These are phyloP conservation scores for Callipepla squamata DNA, from an alignment of 2,113 vertebrate genomes.

Conservation along the genomic window DNA sequence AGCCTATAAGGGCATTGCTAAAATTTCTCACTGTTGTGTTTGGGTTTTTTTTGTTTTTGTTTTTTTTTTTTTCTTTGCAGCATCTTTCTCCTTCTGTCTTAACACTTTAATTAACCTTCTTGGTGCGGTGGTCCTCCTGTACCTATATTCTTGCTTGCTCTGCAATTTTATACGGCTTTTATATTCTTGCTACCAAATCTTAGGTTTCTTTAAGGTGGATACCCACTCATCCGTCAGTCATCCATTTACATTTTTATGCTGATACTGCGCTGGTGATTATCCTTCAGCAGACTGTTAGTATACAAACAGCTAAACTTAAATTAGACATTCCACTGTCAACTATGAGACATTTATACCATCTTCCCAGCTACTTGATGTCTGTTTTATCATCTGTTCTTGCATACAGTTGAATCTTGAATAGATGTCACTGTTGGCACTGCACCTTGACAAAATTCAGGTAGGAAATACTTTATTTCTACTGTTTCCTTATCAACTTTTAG, in stretches of 20 bases:
- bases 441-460: not conserved
- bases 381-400: not conserved
- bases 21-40: not conserved
- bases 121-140: not conserved
- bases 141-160: not conserved
- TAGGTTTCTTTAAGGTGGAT: not conserved
- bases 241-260: conserved; percentile 23
- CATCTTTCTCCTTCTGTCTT: not conserved
- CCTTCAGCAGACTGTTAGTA: not conserved
- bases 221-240: not conserved
- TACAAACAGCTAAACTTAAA: not conserved
- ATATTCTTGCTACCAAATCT: not conserved
- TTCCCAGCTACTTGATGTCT: not conserved
- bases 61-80: conserved; percentile 27
- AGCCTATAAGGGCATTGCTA: not conserved
- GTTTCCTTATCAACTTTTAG: not conserved
- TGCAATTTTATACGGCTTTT: not conserved
- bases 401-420: not conserved
- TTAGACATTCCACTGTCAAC: not conserved
- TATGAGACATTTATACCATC: not conserved
- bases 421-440: not conserved
- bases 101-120: conserved; percentile 19
- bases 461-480: not conserved
- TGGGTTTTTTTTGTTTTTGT: not conserved
- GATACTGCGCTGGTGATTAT: not conserved